Evolutionary conservation across 2,797 vertebrate genomes (phyloP).

Genomic region (Tachyglossus aculeatus): DNA sequence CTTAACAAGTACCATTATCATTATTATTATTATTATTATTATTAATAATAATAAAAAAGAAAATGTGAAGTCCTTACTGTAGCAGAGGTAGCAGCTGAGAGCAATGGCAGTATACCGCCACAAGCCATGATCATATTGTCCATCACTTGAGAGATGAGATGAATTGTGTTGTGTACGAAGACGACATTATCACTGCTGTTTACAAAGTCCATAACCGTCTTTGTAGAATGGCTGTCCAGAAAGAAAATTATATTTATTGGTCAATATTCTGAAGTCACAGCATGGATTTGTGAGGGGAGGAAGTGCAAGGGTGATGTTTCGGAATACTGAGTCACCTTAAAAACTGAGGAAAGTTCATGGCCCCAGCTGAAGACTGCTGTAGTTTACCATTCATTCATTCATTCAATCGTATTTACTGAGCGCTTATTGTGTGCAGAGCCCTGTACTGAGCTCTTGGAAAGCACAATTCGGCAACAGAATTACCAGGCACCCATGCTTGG

Average conservation of each 20-base stretch:
- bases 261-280: conserved; percentile 40
- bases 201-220: conserved; percentile 97
- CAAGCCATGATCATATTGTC: conserved; percentile 99
- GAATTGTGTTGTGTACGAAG: conserved; percentile 98
- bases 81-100: conserved; percentile 93
- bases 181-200: conserved; percentile 97
- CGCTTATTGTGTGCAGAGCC: too few relatives aligned
- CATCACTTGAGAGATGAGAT: conserved; percentile 97
- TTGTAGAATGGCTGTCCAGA: conserved; percentile 90
- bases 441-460: too few relatives aligned
- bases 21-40: too few relatives aligned
- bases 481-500: too few relatives aligned
- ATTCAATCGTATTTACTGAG: too few relatives aligned
- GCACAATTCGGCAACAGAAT: too few relatives aligned
- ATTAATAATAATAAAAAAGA: too few relatives aligned
- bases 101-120: conserved; percentile 95
- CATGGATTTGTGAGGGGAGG: conserved; percentile 26
- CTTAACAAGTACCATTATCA: too few relatives aligned
- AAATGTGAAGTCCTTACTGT: conserved; percentile 78
- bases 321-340: conserved; percentile 21
- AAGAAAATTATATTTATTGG: conserved; percentile 55
- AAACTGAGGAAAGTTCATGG: conserved; percentile 13
- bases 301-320: conserved; percentile 8
- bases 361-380: too few relatives aligned
- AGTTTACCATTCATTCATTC: too few relatives aligned